Base-by-base conservation (phyloP, 2,888 invertebrate species). In the Lasiommata megera region DNA sequence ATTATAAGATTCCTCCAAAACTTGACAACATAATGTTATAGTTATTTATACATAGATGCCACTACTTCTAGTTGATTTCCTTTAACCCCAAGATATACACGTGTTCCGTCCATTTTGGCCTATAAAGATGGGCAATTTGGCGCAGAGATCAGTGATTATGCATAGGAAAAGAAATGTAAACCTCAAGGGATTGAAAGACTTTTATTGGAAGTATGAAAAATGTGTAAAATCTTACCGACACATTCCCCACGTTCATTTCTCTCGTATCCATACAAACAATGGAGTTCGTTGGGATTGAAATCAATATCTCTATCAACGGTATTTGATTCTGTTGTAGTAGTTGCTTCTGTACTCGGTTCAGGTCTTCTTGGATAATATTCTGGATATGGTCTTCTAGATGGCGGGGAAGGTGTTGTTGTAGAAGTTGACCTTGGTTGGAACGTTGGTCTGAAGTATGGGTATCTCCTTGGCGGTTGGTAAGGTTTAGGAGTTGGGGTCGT, bases 171-270 rank as follows among this genome's bases (percentile, higher is more conserved):
- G n/a, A n/a, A n/a, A n/a, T n/a, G n/a, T n/a, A n/a, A n/a, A n/a
- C n/a, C n/a, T n/a, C n/a, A n/a, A n/a, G n/a, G n/a, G n/a, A n/a
- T n/a, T n/a, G n/a, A n/a, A n/a, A n/a, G n/a, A n/a, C n/a, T n/a
- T n/a, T n/a, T n/a, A n/a, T n/a, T n/a, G n/a, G n/a, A n/a, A n/a
- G n/a, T n/a, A n/a, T n/a, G n/a, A n/a, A n/a, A n/a, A n/a, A n/a
- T n/a, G n/a, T n/a, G n/a, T n/a, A n/a, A 12, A 31, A 36, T 40
- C 84, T 84, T 76, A 93, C 93, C 93, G 37, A 92, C 83, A 73
- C 94, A 94, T 29, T 92, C 90, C 1, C 93, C 93, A 50, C 77
- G 69, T 36, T 74, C 75, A 68, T 93, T 92, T 52, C 91, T 87
- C 57, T 92, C 85, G 56, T 91, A 93, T 0, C 94, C 94, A 63